Percentiles rank a stretch among this genome's conserved stretches.
These are phyloP conservation scores for Drosophila putrida DNA, from an alignment of 2,888 invertebrate species.

Conservation along the genomic window DNA sequence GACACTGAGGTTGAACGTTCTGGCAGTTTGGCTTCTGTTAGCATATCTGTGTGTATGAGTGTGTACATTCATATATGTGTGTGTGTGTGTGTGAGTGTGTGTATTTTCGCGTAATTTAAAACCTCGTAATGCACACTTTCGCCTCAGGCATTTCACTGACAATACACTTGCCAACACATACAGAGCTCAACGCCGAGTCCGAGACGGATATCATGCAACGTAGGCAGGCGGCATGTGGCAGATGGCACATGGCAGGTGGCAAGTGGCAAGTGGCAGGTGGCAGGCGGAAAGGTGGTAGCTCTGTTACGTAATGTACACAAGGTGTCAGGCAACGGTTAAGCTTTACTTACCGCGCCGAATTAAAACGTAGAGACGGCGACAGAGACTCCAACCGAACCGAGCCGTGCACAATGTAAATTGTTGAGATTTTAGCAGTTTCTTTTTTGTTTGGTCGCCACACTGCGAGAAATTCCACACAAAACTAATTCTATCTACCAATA, in stretches of 20 bases:
- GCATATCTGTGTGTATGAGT: background rate
- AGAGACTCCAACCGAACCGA: slow-evolving; percentile 7
- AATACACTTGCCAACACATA: slow-evolving; percentile 67
- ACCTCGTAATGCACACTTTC: slow-evolving; percentile 80
- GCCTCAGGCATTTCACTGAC: slow-evolving; percentile 79
- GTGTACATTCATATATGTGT: background rate
- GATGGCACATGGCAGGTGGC: background rate
- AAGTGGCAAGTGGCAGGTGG: background rate
- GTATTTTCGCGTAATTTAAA: slow-evolving; percentile 77
- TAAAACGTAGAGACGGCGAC: slow-evolving; percentile 45
- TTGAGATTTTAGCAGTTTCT: slow-evolving; percentile 59
- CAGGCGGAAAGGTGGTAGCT: slow-evolving; percentile 12
- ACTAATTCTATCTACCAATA: background rate
- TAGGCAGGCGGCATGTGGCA: slow-evolving; percentile 23
- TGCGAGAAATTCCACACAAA: slow-evolving; percentile 5
- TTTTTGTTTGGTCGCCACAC: slow-evolving; percentile 21
- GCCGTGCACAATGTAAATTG: slow-evolving; percentile 62
- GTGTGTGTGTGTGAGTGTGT: slow-evolving; percentile 44
- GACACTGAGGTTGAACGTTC: slow-evolving; percentile 32
- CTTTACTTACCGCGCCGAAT: slow-evolving; percentile 73
- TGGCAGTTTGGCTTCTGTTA: slow-evolving; percentile 41
- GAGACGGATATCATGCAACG: slow-evolving; percentile 32
- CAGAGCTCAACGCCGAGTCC: slow-evolving; percentile 31
- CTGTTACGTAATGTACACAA: slow-evolving; percentile 62
- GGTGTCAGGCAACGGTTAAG: slow-evolving; percentile 78